These are phyloP conservation scores for Enteromius argenteus DNA, from an alignment of 2,797 vertebrate genomes.

Conservation along the genomic window DNA sequence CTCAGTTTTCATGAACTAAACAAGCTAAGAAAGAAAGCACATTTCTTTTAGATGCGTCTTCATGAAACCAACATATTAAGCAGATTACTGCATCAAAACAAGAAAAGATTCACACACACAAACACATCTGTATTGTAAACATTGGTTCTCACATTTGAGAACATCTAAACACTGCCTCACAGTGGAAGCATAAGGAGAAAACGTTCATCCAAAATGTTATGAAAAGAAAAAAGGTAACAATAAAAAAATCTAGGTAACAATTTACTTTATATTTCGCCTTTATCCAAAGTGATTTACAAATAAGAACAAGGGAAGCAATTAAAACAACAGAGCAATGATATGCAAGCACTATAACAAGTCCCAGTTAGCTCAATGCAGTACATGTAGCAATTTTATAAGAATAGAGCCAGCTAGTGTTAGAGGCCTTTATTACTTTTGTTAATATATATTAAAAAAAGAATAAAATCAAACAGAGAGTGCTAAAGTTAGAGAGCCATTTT, in stretches of 20 bases:
- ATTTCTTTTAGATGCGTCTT: not conserved
- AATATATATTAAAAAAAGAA: too few relatives aligned
- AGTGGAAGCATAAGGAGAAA: not conserved
- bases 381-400: too few relatives aligned
- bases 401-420: too few relatives aligned
- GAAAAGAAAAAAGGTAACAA: not conserved
- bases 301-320: not conserved
- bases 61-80: constrained; percentile 14
- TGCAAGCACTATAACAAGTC: not conserved
- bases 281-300: not conserved
- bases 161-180: constrained; percentile 17
- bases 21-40: not conserved
- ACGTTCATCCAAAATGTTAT: not conserved
- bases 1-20: not conserved
- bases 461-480: too few relatives aligned
- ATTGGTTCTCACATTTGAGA: constrained; percentile 27
- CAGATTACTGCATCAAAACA: constrained; percentile 18
- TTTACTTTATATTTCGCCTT: not conserved
- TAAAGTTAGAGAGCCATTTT: too few relatives aligned
- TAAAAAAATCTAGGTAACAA: not conserved
- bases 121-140: constrained; percentile 12
- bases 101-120: not conserved
- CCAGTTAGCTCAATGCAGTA: not conserved
- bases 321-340: not conserved
- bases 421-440: too few relatives aligned